These are phyloP conservation scores for Alethe castanea DNA, from an alignment of 2,113 vertebrate species.

Conservation along the genomic window DNA sequence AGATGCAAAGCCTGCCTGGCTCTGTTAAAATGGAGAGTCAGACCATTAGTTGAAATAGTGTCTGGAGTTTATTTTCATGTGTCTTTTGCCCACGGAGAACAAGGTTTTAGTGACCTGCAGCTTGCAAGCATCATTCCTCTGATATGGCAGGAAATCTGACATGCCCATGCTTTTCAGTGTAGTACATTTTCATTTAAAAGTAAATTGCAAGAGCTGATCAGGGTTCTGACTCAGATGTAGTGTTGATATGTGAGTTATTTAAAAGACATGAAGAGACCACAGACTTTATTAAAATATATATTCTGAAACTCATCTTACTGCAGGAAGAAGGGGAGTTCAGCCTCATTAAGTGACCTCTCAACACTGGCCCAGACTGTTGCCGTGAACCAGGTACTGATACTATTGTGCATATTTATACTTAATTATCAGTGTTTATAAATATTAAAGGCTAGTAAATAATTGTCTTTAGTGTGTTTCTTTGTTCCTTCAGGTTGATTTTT, in stretches of 20 bases:
- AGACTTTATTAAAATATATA: neutral
- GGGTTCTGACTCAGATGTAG: neutral
- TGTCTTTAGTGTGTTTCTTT: neutral
- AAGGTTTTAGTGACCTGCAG: neutral
- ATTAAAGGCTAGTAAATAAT: neutral
- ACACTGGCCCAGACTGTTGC: neutral
- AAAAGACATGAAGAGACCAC: neutral
- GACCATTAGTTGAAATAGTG: neutral
- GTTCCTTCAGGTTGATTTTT: neutral
- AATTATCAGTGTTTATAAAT: neutral
- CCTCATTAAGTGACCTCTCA: constrained; percentile 62
- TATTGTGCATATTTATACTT: neutral
- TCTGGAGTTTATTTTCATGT: neutral
- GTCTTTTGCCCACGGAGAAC: neutral
- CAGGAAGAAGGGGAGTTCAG: constrained; percentile 67
- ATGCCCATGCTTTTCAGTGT: neutral
- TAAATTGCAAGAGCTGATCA: neutral
- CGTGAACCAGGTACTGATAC: constrained; percentile 61
- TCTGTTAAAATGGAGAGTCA: neutral
- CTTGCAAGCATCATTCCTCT: neutral
- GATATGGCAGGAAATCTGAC: neutral
- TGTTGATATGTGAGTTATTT: neutral
- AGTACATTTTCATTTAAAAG: neutral
- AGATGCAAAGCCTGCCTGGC: neutral
- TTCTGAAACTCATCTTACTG: neutral